Evolutionary conservation across 2,113 vertebrate species (phyloP).

Genomic region (Archilochus colubris): DNA sequence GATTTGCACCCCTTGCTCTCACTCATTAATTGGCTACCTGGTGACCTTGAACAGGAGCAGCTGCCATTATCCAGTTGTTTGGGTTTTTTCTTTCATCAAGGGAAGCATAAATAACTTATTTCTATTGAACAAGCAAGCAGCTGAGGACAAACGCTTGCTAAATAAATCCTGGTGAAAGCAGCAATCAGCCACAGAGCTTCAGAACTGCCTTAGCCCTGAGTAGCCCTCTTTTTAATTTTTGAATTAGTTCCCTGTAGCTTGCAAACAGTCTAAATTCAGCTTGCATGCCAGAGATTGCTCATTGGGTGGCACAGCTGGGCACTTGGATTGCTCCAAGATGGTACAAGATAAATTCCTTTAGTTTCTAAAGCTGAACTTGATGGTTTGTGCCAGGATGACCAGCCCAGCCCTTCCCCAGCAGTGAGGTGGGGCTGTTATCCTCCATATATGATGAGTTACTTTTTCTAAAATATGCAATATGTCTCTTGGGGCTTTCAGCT

Average conservation of each 20-base stretch:
- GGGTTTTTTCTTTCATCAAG: background rate
- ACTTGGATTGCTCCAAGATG: background rate
- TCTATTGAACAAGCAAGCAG: background rate
- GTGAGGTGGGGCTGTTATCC: background rate
- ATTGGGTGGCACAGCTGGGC: background rate
- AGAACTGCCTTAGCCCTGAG: background rate
- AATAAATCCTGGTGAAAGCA: background rate
- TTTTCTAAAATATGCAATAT: background rate
- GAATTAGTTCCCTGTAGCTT: background rate
- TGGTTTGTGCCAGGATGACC: background rate
- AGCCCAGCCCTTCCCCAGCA: background rate
- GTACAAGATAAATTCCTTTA: background rate
- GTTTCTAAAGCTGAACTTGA: background rate
- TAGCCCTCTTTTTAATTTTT: background rate
- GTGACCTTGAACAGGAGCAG: slow-evolving; percentile 40
- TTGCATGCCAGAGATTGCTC: background rate
- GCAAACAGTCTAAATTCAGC: background rate
- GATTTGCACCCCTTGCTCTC: background rate
- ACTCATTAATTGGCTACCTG: background rate
- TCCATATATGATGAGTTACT: background rate
- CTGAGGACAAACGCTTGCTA: background rate
- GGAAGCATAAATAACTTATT: background rate
- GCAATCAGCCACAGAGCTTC: background rate
- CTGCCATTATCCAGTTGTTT: background rate
- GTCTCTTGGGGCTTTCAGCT: background rate